phyloP scores from a whole-genome alignment of 2,113 vertebrate species.

The Dicaeum eximium region DNA sequence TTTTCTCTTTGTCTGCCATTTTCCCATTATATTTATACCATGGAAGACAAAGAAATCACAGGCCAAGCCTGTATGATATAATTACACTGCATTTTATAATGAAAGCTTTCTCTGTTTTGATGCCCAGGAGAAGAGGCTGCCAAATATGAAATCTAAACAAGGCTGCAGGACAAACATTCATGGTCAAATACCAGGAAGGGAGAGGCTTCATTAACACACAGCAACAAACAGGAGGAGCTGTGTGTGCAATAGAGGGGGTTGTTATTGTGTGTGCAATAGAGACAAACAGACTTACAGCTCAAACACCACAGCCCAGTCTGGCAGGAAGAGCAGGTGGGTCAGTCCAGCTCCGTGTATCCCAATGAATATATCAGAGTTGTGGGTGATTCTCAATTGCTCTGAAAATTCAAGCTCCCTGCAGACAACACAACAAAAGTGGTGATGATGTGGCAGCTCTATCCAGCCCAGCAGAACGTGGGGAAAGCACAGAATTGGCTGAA shows the following conservation, averaged over 20 bases:
- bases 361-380: constrained; percentile 98
- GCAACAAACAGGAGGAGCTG: not conserved
- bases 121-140: not conserved
- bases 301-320: constrained; percentile 96
- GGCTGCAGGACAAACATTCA: not conserved
- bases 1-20: not conserved
- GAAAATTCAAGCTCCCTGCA: constrained; percentile 88
- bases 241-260: not conserved
- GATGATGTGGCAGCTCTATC: not conserved
- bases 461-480: not conserved
- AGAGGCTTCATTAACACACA: not conserved
- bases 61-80: not conserved
- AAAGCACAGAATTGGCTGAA: not conserved
- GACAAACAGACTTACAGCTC: constrained; percentile 84
- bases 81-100: not conserved
- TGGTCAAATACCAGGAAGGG: not conserved
- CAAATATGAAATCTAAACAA: not conserved
- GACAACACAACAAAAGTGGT: not conserved
- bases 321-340: constrained; percentile 94
- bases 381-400: constrained; percentile 88
- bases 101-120: not conserved
- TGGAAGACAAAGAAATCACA: not conserved
- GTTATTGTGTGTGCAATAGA: no score
- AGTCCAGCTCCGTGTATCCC: constrained; percentile 97
- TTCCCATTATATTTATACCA: not conserved